Evolutionary conservation across 2,113 vertebrate species (phyloP), one percentile per base, ranked within the genome.

Genomic region (Pan paniscus): DNA sequence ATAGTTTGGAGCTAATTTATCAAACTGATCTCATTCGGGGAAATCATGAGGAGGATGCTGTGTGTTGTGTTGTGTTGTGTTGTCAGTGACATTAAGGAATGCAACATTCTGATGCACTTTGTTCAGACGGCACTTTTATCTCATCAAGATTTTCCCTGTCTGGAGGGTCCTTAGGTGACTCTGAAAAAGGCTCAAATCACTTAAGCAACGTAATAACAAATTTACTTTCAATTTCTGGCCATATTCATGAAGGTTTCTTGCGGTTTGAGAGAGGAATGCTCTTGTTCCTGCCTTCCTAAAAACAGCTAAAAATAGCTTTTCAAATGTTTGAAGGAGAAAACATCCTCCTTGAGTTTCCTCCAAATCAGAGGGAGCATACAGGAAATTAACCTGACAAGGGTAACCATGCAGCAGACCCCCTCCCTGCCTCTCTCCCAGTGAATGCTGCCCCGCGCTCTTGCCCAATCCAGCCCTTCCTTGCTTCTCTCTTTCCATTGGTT

Each of bases 221-320:
- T 81, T 90, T 91, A 61, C 91, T 96, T 96, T 96, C 95, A 61
- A 81, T 96, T 96, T 94, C 81, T 92, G 80, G 90, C 90, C 84
- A 59, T 59, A 82, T 85, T 96, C 68, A 64, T 93, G 89, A 97
- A 97, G 93, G 85, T 97, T 97, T 96, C 91, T 98, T 98, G 94
- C 85, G 96, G 97, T 97, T 94, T 96, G 35, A 88, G 73, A 96
- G n/a, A 97, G 90, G 97, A 97, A 97, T 91, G 85, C 93, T 97
- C 90, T 96, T 86, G 32, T 89, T 90, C 89, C 90, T 97, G 89
- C 89, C 90, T 97, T 91, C 96, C 89, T 83, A 83, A 97, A 95
- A 90, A 95, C 85, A 87, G 79, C 88, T 90, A 93, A 94, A 98
- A 97, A 97, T 97, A 94, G 84, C 89, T 89, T 97, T 90, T 91